A percentile compares a stretch with the other conserved stretches of the same genome.
Evolutionary conservation across 2,888 invertebrate species (phyloP).

Genomic region (Unio pictorum): DNA sequence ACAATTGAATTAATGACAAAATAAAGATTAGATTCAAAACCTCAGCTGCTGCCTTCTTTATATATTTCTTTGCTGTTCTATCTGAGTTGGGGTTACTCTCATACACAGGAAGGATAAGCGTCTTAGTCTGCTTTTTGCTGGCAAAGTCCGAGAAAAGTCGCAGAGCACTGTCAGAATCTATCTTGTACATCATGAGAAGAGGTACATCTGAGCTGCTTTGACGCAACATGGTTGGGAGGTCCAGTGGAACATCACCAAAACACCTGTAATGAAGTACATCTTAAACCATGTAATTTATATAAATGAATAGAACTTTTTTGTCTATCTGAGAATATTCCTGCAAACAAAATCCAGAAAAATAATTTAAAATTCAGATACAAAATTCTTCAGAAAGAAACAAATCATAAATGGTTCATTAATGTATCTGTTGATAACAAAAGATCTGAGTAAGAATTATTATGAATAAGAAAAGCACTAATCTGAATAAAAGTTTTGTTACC

Average conservation of each 20-base stretch:
- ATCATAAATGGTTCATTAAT: too few species aligned
- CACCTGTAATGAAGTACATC: slow-evolving; percentile 41
- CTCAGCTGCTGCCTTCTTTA: slow-evolving; percentile 64
- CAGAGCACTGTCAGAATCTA: slow-evolving; percentile 60
- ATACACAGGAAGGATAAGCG: slow-evolving; percentile 48
- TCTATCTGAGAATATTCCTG: too few species aligned
- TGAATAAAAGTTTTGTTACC: too few species aligned
- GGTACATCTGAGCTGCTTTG: slow-evolving; percentile 63
- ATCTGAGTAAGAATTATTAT: too few species aligned
- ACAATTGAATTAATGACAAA: too few species aligned
- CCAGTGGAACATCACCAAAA: slow-evolving; percentile 59
- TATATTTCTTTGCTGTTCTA: slow-evolving; percentile 52
- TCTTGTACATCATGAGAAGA: slow-evolving; percentile 62
- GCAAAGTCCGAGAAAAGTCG: slow-evolving; percentile 65
- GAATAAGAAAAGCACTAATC: too few species aligned
- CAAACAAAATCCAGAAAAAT: too few species aligned
- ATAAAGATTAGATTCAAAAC: slow-evolving; percentile 31
- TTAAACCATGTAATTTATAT: too few species aligned
- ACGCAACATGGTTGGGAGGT: slow-evolving; percentile 55
- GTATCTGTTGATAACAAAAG: too few species aligned
- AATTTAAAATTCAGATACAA: too few species aligned
- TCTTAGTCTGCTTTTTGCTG: slow-evolving; percentile 56
- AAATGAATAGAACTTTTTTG: too few species aligned
- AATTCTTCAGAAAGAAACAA: too few species aligned
- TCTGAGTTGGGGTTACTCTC: slow-evolving; percentile 56